phyloP scores from a whole-genome alignment of 2,797 vertebrate species.

The Octomys mimax region DNA sequence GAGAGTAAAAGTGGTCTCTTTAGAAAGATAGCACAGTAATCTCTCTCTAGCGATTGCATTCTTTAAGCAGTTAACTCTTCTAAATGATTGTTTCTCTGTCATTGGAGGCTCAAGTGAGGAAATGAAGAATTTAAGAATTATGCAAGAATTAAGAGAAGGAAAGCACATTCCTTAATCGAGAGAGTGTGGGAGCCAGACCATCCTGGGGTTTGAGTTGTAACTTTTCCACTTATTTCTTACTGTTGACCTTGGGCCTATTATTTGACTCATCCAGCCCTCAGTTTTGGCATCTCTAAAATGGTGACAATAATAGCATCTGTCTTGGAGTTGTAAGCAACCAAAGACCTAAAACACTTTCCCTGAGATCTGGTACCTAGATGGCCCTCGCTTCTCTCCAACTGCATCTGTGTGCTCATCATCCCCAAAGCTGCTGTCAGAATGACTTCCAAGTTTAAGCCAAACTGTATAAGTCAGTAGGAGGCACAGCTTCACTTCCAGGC shows the following conservation, averaged over 20 bases:
- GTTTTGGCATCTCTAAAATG: neutral
- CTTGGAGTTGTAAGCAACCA: neutral
- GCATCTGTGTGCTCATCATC: neutral
- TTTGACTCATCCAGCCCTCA: neutral
- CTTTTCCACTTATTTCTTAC: neutral
- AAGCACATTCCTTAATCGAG: slow-evolving; percentile 21
- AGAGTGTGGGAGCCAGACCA: neutral
- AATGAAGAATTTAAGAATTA: neutral
- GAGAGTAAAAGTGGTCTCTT: slow-evolving; percentile 29
- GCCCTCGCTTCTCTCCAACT: neutral
- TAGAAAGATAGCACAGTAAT: neutral
- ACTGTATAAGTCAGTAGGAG: neutral
- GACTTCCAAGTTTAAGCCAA: neutral
- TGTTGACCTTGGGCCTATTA: neutral
- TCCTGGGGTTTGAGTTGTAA: neutral
- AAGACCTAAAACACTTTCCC: neutral
- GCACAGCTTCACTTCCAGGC: neutral
- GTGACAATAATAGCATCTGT: neutral
- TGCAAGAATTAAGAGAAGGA: slow-evolving; percentile 52
- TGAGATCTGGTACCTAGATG: neutral
- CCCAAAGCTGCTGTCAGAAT: neutral
- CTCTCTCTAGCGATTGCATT: slow-evolving; percentile 40
- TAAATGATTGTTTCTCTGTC: slow-evolving; percentile 31
- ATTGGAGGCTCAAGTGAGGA: slow-evolving; percentile 45
- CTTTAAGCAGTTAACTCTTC: slow-evolving; percentile 10